Conservation (phyloP, 2,113 vertebrate species). For the zebrafish (Danio rerio) region GRCz12tu NC_133194.1:32356501-32357000, state of each 20-base stretch:
- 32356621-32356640: slow-evolving; percentile 39
- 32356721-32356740: not conserved
- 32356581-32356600: slow-evolving; percentile 25
- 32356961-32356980: not conserved
- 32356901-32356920: not conserved
- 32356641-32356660: not conserved
- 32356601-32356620: slow-evolving; percentile 5
- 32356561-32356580: slow-evolving; percentile 9
- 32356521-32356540: not conserved
- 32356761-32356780: too few relatives aligned
- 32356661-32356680: not conserved
- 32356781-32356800: too few relatives aligned
- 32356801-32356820: too few relatives aligned
- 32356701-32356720: not conserved
- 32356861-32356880: too few relatives aligned
- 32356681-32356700: not conserved
- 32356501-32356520: not conserved
- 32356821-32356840: too few relatives aligned
- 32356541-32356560: not conserved
- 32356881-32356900: too few relatives aligned
- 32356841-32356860: too few relatives aligned
- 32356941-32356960: not conserved
- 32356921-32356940: not conserved
- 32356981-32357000: not conserved
- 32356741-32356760: not conserved